phyloP scores from a whole-genome alignment of 2,888 invertebrate species.

The Phyllotreta cruciferae region DNA sequence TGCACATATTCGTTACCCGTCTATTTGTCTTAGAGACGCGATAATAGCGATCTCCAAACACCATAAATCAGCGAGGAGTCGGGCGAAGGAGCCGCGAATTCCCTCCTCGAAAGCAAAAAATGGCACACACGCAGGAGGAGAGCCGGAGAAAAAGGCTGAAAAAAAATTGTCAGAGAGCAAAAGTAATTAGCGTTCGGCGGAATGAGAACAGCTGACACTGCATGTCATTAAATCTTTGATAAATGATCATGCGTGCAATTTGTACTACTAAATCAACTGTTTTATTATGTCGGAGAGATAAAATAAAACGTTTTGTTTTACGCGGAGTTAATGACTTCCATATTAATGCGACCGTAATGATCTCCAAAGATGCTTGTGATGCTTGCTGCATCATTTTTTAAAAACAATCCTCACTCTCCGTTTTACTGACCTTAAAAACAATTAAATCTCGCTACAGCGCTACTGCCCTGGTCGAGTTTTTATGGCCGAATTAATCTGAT shows the following conservation, averaged over 20 bases:
- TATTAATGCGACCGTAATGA: conserved; percentile 28
- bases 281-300: conserved; percentile 27
- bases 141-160: conserved; percentile 8
- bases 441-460: too few species aligned
- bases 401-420: too few species aligned
- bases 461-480: too few species aligned
- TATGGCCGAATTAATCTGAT: too few species aligned
- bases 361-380: conserved; percentile 3
- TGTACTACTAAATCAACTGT: conserved; percentile 33
- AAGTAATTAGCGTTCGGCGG: conserved; percentile 37
- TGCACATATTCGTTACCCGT: conserved; percentile 17
- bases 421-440: too few species aligned
- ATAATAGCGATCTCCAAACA: conserved; percentile 17
- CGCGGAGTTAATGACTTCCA: conserved; percentile 28
- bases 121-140: neutral
- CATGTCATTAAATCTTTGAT: conserved; percentile 36
- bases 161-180: conserved; percentile 24
- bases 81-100: conserved; percentile 20
- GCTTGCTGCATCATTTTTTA: neutral
- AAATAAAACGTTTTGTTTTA: conserved; percentile 32
- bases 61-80: conserved; percentile 24
- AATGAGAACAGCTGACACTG: conserved; percentile 34
- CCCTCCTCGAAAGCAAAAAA: conserved; percentile 2
- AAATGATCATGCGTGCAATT: conserved; percentile 34
- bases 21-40: conserved; percentile 23